These are phyloP conservation scores for Somateria mollissima DNA, from an alignment of 2,797 vertebrate genomes.

Conservation along the genomic window DNA sequence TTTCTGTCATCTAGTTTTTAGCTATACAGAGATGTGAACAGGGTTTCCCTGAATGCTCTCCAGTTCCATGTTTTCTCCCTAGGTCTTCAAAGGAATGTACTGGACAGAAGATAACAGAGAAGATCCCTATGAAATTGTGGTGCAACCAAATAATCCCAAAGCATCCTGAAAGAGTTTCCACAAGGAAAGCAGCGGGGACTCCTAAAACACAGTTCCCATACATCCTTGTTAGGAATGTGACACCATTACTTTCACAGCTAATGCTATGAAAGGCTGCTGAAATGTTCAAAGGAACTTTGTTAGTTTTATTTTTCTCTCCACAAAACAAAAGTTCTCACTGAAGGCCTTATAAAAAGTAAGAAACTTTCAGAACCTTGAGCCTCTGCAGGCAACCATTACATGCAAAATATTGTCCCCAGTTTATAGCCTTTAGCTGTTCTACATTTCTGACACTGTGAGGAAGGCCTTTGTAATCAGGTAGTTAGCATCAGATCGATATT, in stretches of 20 bases:
- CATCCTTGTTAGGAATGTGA: conserved; percentile 44
- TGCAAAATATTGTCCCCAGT: neutral
- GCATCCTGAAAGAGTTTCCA: conserved; percentile 48
- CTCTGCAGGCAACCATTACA: neutral
- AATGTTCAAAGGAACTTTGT: conserved; percentile 49
- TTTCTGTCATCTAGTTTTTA: neutral
- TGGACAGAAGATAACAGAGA: conserved; percentile 36
- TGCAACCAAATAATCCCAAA: conserved; percentile 46
- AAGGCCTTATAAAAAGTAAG: conserved; percentile 26
- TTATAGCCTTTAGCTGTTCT: conserved; percentile 17
- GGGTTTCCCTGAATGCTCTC: neutral
- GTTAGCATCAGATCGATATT: conserved; percentile 25
- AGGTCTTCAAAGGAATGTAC: conserved; percentile 27
- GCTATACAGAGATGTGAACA: neutral
- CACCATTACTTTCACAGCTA: conserved; percentile 50
- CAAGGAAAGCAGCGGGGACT: conserved; percentile 49
- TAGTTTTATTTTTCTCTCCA: conserved; percentile 49
- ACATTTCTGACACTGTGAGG: conserved; percentile 8
- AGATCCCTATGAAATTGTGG: conserved; percentile 36
- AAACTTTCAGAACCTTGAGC: conserved; percentile 14
- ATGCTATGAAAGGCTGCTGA: conserved; percentile 18
- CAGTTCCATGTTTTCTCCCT: neutral
- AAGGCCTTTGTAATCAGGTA: neutral
- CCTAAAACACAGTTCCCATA: conserved; percentile 34
- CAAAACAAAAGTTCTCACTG: conserved; percentile 32